Conservation (phyloP, 2,797 vertebrate genomes). For the Enteromius treurensis region DNA sequence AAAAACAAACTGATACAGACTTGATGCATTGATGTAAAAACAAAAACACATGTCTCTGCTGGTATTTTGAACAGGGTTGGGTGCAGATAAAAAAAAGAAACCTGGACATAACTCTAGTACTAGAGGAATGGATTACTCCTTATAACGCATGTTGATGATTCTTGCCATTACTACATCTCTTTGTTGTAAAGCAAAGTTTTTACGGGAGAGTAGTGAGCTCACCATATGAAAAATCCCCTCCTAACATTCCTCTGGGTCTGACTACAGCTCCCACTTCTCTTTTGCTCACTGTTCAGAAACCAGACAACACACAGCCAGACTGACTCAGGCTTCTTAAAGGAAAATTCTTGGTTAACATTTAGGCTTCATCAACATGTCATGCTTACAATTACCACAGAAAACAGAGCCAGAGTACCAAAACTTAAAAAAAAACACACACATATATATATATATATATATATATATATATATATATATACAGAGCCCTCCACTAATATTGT, state of each 20-base stretch:
- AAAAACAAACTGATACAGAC: neutral
- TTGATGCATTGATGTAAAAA: neutral
- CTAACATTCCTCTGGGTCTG: slow-evolving; percentile 73
- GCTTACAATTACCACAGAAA: neutral
- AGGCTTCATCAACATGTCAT: neutral
- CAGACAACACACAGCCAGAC: slow-evolving; percentile 20
- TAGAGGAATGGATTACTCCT: slow-evolving; percentile 1
- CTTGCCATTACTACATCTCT: slow-evolving; percentile 28
- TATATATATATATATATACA: no score
- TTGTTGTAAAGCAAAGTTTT: slow-evolving; percentile 41
- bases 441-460: no score
- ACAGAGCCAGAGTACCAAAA: neutral
- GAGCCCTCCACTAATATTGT: no score
- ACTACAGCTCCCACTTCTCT: slow-evolving; percentile 76
- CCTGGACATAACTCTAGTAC: slow-evolving; percentile 1
- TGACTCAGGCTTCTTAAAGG: neutral
- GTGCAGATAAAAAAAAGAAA: neutral
- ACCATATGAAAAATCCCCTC: slow-evolving; percentile 60
- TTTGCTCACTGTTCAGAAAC: slow-evolving; percentile 54
- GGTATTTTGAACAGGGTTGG: neutral
- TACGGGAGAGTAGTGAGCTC: slow-evolving; percentile 55
- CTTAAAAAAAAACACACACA: neutral
- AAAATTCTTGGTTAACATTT: neutral
- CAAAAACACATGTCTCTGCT: neutral
- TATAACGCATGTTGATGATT: slow-evolving; percentile 14